These are phyloP conservation scores for Turritopsis dohrnii DNA, from an alignment of 30 jellyfish, hydroid and myxozoan genomes.

Conservation along the genomic window DNA sequence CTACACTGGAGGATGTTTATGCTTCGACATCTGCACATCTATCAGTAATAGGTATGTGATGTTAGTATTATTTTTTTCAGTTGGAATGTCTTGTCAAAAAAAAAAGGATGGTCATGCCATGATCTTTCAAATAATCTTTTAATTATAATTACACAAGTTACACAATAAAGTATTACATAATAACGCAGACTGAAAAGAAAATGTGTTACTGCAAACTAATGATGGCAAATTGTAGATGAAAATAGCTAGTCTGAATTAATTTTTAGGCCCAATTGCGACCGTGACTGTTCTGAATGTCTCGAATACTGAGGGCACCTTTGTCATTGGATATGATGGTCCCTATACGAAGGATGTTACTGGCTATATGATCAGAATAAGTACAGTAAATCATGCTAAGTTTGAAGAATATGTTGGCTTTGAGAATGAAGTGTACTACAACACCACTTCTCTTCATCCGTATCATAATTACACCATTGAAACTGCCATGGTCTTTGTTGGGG, in stretches of 20 bases:
- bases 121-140: background rate
- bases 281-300: slow-evolving; percentile 7
- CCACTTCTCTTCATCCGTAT: slow-evolving; percentile 12
- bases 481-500: slow-evolving; percentile 28
- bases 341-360: slow-evolving; percentile 25
- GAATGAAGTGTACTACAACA: background rate
- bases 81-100: background rate
- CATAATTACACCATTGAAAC: slow-evolving; percentile 18
- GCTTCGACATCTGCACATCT: slow-evolving; percentile 64
- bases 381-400: background rate
- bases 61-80: background rate
- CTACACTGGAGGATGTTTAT: slow-evolving; percentile 50
- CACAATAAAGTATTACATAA: too few species aligned
- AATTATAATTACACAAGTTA: too few species aligned
- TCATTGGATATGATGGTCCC: background rate
- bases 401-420: background rate
- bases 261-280: slow-evolving; percentile 24
- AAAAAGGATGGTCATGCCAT: background rate
- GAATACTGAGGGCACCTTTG: background rate
- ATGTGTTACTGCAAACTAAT: too few species aligned
- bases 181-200: too few species aligned
- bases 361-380: slow-evolving; percentile 1
- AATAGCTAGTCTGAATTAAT: too few species aligned
- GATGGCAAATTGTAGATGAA: background rate
- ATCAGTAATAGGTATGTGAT: slow-evolving; percentile 68